Base-by-base conservation (phyloP, 1,140 invertebrate species). In the Ridgeia piscesae region DNA sequence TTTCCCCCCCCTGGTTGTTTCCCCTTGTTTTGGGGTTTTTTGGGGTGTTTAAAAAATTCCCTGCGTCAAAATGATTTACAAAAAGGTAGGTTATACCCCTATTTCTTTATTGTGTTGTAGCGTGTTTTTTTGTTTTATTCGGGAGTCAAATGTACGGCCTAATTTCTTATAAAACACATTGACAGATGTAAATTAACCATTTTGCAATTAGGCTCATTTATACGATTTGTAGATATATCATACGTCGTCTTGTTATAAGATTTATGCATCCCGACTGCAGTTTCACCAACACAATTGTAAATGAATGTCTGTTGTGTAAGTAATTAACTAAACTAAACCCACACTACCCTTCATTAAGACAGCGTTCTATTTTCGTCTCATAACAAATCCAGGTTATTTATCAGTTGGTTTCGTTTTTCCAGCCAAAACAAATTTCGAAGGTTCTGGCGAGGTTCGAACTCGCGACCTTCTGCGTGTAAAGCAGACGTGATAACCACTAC, bases 401-500 rank as follows among this genome's bases (percentile, higher is more conserved):
- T 42, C 42, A 42, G 42, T 42, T 42, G 42, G 42, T 42, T 6
- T 42, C 4, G 11, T 77, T 21, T 77, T 77, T 77, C 27, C 14
- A 2, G 58, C 58, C 0, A 77, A 17, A 0, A 77, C 11, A 77
- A 77, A 27, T 0, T 27, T 17, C 58, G 58, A 14, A 91, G 91
- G 91, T 91, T 91, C 34, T 35, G 48, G 48, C 91, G 91, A 58
- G 91, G 91, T 42, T 91, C 48, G 91, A 91, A 91, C 91, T 58
- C 91, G 91, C 91, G 91, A 91, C 91, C 91, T 91, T 91, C 91
- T 42, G 91, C 91, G 91, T 91, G 91, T 50, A 34, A 35, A 58
- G 91, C 91, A 91, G 91, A 91, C 48, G 91, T 91, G 48, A 42
- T 91, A 91, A 58, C 91, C 91, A 91, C 91, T 91, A 91, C 48